Conservation (phyloP, 2,113 vertebrate genomes). For the Entomyzon cyanotis region DNA sequence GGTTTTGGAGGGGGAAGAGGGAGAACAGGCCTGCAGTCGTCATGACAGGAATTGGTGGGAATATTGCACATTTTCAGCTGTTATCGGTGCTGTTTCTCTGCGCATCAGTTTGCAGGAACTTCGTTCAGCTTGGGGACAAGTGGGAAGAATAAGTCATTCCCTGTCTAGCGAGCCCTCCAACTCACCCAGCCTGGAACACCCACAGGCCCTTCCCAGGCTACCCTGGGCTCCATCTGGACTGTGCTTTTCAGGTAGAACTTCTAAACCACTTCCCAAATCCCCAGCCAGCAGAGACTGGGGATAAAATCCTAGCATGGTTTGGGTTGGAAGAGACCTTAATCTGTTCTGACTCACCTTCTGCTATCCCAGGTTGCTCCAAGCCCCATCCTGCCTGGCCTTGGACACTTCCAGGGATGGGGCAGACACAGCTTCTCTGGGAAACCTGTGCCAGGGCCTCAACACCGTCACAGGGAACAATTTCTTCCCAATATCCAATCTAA, state of each 20-base stretch:
- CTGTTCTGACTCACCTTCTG: background rate
- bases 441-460: background rate
- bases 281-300: background rate
- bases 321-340: background rate
- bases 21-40: background rate
- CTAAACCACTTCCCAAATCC: background rate
- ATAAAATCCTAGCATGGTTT: background rate
- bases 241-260: constrained; percentile 2
- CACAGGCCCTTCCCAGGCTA: background rate
- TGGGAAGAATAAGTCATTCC: constrained; percentile 6
- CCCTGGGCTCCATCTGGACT: background rate
- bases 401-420: background rate
- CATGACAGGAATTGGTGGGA: background rate
- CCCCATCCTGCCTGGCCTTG: background rate
- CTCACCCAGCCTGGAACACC: constrained; percentile 3
- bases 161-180: constrained; percentile 17
- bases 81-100: background rate
- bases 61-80: background rate
- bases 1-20: background rate
- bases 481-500: background rate
- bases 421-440: background rate
- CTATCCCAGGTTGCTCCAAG: background rate
- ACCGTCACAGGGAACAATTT: background rate
- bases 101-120: background rate
- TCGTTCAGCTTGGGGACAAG: background rate